These are phyloP conservation scores for Dromas ardeola DNA, from an alignment of 2,113 vertebrate species.

Conservation along the genomic window DNA sequence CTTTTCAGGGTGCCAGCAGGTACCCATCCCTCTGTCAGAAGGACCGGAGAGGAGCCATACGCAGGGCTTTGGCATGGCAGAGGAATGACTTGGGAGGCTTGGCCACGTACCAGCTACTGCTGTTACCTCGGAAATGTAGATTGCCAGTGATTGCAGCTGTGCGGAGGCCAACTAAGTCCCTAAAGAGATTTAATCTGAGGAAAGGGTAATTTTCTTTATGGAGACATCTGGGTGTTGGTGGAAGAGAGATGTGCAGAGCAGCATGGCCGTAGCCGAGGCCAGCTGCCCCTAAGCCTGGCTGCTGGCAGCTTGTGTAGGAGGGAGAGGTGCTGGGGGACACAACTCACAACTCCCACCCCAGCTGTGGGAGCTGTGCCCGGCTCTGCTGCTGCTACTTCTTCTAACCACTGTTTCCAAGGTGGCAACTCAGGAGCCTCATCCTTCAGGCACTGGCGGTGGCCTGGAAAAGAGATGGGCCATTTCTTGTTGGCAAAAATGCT, in stretches of 20 bases:
- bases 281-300: neutral
- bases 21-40: fast-evolving
- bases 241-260: neutral
- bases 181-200: neutral
- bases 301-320: fast-evolving
- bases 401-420: neutral
- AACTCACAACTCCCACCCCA: neutral
- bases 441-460: neutral
- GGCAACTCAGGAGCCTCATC: neutral
- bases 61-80: neutral
- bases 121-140: neutral
- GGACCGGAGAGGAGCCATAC: neutral
- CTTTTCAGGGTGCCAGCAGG: neutral
- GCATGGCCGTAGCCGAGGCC: neutral
- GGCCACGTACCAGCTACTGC: neutral
- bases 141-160: neutral
- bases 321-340: neutral
- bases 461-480: neutral
- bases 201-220: neutral
- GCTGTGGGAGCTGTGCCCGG: neutral
- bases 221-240: neutral
- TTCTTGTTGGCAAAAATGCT: neutral
- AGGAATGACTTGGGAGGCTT: neutral
- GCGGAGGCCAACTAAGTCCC: neutral
- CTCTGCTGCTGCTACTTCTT: neutral